Evolutionary conservation across 1,140 invertebrate genomes (phyloP).

Genomic region (Chionoecetes opilio): DNA sequence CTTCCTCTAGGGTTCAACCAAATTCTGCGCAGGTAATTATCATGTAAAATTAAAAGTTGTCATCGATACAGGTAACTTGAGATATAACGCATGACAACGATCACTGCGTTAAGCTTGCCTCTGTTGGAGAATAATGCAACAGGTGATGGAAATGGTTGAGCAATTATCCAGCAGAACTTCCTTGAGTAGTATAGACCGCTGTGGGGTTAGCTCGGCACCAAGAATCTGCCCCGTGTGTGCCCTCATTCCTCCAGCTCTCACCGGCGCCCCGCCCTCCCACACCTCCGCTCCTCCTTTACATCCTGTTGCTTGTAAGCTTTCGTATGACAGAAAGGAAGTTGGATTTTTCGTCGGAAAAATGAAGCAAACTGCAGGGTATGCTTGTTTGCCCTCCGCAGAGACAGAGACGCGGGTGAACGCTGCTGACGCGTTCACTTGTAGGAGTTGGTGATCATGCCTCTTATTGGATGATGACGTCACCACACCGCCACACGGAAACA

Average conservation of each 20-base stretch:
- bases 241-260: conserved; percentile 6
- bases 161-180: conserved; percentile 19
- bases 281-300: conserved; percentile 1
- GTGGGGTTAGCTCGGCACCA: neutral
- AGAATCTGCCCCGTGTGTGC: neutral
- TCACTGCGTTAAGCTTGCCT: neutral
- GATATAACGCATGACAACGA: neutral
- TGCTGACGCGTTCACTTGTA: conserved; percentile 40
- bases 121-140: neutral
- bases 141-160: too few relatives aligned
- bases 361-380: neutral
- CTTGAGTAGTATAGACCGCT: neutral
- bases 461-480: neutral
- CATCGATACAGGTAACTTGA: neutral
- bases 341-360: neutral
- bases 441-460: neutral
- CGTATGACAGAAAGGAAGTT: neutral
- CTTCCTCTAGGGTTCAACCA: neutral
- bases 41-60: neutral
- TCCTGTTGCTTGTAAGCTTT: neutral
- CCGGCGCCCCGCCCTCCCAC: conserved; percentile 10
- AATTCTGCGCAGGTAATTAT: neutral
- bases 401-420: neutral
- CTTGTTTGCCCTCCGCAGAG: neutral
- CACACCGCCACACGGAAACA: conserved; percentile 23